A percentile compares a stretch with the other conserved stretches of the same genome.
phyloP scores from a whole-genome alignment of 2,113 vertebrate genomes.

The Ariopsis seemanni region DNA sequence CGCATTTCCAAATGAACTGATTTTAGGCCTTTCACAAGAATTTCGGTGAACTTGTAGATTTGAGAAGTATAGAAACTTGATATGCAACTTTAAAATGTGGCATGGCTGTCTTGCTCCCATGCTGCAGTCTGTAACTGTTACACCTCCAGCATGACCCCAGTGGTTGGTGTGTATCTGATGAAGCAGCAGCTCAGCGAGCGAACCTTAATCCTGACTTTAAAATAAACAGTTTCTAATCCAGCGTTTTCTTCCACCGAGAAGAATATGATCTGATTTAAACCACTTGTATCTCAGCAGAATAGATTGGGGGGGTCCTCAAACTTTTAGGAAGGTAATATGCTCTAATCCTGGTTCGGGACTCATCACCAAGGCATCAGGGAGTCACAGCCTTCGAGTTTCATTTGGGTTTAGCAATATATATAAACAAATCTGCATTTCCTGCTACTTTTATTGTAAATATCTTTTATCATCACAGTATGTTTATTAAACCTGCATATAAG shows the following conservation, averaged over 20 bases:
- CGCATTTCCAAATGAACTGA: neutral
- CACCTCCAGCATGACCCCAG: neutral
- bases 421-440: slow-evolving; percentile 64
- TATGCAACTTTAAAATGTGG: neutral
- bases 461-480: slow-evolving; percentile 69
- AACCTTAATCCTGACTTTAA: too few relatives aligned
- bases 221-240: neutral
- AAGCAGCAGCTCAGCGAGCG: neutral
- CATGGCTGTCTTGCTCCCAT: too few relatives aligned
- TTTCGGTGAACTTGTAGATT: neutral
- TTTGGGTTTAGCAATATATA: slow-evolving; percentile 47
- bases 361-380: slow-evolving; percentile 20
- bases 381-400: slow-evolving; percentile 29
- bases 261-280: neutral
- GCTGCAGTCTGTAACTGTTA: neutral
- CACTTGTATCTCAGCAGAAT: neutral
- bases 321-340: neutral
- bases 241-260: neutral
- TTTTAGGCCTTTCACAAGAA: neutral
- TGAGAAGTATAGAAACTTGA: neutral
- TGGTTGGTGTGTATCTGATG: neutral
- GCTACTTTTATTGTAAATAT: slow-evolving; percentile 76
- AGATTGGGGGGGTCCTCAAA: neutral
- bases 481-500: slow-evolving; percentile 77
- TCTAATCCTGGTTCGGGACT: neutral